phyloP scores from a whole-genome alignment of 2,888 invertebrate genomes.

The Abrostola triplasia region DNA sequence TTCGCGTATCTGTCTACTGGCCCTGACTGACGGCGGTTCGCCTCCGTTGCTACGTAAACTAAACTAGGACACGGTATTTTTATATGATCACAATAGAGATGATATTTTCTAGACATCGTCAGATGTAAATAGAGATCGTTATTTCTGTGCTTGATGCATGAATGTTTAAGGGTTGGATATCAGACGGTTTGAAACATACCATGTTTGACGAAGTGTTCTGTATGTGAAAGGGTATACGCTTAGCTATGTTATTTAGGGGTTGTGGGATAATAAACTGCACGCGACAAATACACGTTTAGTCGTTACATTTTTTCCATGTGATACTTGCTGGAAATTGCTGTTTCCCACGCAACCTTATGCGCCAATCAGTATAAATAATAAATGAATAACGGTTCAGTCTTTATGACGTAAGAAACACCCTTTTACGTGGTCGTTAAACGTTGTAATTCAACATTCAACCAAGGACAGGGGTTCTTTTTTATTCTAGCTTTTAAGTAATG shows the following conservation, averaged over 20 bases:
- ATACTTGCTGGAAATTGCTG: no score
- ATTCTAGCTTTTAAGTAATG: no score
- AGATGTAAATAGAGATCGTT: background rate
- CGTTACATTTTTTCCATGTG: no score
- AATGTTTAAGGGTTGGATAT: conserved; percentile 5
- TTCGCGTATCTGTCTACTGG: conserved; percentile 16
- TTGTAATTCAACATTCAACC: no score
- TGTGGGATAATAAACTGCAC: no score
- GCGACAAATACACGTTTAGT: no score
- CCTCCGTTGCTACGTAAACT: conserved; percentile 2
- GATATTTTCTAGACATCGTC: background rate
- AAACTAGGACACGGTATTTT: conserved; percentile 5
- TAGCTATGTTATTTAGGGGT: background rate
- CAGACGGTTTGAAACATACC: background rate
- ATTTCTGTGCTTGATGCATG: conserved; percentile 2
- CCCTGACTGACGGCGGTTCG: conserved; percentile 7
- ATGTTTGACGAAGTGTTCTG: background rate
- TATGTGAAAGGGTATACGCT: background rate
- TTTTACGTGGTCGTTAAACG: no score
- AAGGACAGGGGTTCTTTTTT: no score
- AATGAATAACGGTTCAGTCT: no score
- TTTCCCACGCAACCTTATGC: no score
- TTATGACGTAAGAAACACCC: no score
- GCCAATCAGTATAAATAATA: no score
- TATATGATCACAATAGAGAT: background rate